phyloP scores from a whole-genome alignment of 2,113 vertebrate species.

The Cromileptes altivelis region DNA sequence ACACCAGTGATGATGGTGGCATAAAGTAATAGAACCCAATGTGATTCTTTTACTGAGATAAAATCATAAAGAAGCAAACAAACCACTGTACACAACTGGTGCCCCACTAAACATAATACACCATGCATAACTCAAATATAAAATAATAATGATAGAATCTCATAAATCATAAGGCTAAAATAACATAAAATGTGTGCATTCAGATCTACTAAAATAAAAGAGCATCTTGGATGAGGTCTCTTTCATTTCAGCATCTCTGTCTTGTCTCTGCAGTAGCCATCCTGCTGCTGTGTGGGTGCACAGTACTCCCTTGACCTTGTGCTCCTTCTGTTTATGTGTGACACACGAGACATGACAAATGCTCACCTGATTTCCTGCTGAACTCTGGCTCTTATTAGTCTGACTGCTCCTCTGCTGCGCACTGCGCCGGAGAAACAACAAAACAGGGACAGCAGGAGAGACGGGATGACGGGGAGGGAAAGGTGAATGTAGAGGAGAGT shows the following conservation, averaged over 20 bases:
- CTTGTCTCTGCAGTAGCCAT: conserved; percentile 31
- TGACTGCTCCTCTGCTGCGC: conserved; percentile 96
- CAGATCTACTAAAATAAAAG: conserved; percentile 26
- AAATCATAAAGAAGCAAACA: conserved; percentile 41
- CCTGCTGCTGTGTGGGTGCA: conserved; percentile 29
- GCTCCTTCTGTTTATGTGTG: conserved; percentile 38
- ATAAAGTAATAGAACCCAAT: conserved; percentile 61
- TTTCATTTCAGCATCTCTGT: conserved; percentile 30
- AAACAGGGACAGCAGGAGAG: neutral
- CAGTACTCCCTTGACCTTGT: conserved; percentile 22
- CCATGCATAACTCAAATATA: conserved; percentile 40
- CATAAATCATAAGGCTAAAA: conserved; percentile 13
- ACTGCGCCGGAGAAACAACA: conserved; percentile 72
- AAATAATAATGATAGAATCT: conserved; percentile 15
- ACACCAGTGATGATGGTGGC: conserved; percentile 76
- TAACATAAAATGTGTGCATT: conserved; percentile 26
- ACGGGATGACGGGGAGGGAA: conserved; percentile 12
- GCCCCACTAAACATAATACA: conserved; percentile 46
- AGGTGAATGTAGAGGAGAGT: neutral
- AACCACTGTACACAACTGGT: conserved; percentile 36
- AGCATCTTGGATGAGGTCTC: neutral
- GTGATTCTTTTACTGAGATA: conserved; percentile 27
- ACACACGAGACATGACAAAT: conserved; percentile 31
- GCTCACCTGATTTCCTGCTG: conserved; percentile 93
- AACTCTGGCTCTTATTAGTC: conserved; percentile 91